These are phyloP conservation scores for Collichthys lucidus DNA, from an alignment of 2,113 vertebrate species.

Conservation along the genomic window DNA sequence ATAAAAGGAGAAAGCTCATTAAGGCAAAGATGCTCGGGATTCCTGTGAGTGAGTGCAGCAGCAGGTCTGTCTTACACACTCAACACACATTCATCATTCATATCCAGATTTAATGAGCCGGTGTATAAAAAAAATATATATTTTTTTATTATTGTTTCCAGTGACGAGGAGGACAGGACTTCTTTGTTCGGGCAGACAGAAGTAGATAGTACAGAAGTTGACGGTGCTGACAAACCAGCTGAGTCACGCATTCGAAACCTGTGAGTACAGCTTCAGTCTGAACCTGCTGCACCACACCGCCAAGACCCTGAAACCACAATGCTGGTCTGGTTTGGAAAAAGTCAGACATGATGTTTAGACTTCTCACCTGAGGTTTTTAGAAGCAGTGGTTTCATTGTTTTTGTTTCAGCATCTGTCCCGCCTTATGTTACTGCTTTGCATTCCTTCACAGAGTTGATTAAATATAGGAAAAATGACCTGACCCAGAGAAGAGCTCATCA, in stretches of 20 bases:
- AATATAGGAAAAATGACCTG: neutral
- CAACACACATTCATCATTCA: neutral
- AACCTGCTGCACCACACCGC: neutral
- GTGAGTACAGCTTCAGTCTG: slow-evolving; percentile 84
- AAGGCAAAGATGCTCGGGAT: slow-evolving; percentile 97
- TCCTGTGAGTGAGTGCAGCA: slow-evolving; percentile 84
- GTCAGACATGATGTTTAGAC: neutral
- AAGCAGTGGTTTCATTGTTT: neutral
- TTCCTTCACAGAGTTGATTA: neutral
- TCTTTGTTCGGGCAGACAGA: slow-evolving; percentile 78
- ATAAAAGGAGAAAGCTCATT: slow-evolving; percentile 91
- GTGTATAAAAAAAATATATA: neutral
- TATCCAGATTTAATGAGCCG: neutral
- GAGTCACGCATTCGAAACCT: slow-evolving; percentile 91
- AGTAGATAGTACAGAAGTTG: slow-evolving; percentile 71
- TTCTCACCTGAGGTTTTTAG: neutral
- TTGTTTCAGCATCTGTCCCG: neutral
- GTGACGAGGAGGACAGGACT: slow-evolving; percentile 88
- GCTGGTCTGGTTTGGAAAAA: neutral
- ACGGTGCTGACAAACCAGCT: slow-evolving; percentile 82
- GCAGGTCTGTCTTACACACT: slow-evolving; percentile 84
- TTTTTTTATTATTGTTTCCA: slow-evolving; percentile 64
- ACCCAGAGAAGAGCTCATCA: neutral
- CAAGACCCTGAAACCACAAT: neutral
- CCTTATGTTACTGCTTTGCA: neutral